Percentiles rank a stretch among this genome's conserved stretches.
phyloP scores from a whole-genome alignment of 2,113 vertebrate species.

The Arvicanthis niloticus region DNA sequence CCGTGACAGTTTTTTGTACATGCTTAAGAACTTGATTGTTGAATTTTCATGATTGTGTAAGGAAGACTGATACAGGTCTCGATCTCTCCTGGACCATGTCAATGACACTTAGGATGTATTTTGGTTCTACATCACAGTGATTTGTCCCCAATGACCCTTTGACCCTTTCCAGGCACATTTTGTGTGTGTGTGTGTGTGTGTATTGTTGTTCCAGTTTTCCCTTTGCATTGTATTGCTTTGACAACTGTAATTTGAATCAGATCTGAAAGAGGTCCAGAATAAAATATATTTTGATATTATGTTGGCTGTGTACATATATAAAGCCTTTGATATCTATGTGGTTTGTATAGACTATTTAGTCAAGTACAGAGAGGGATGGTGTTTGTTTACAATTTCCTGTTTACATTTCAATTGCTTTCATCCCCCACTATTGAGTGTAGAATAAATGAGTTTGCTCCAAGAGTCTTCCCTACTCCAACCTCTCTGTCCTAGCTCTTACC shows the following conservation, averaged over 20 bases:
- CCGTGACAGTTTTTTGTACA: slow-evolving; percentile 95
- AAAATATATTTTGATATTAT: slow-evolving; percentile 99
- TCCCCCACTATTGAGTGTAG: slow-evolving; percentile 67
- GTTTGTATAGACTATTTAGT: slow-evolving; percentile 70
- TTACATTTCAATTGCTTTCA: slow-evolving; percentile 69
- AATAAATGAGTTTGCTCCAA: slow-evolving; percentile 73
- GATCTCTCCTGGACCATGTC: slow-evolving; percentile 94
- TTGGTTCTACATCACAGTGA: slow-evolving; percentile 93
- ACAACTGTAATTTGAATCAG: slow-evolving; percentile 98
- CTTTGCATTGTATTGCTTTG: slow-evolving; percentile 97
- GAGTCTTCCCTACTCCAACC: slow-evolving; percentile 65
- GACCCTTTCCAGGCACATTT: slow-evolving; percentile 90
- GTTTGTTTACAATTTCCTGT: slow-evolving; percentile 77
- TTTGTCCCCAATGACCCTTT: slow-evolving; percentile 87
- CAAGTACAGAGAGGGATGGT: slow-evolving; percentile 63
- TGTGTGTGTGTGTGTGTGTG: slow-evolving; percentile 64
- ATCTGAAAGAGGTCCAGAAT: slow-evolving; percentile 99
- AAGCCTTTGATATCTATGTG: slow-evolving; percentile 72
- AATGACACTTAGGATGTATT: slow-evolving; percentile 92
- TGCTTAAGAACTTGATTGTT: slow-evolving; percentile 96
- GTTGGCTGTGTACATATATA: slow-evolving; percentile 88
- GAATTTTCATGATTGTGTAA: slow-evolving; percentile 95
- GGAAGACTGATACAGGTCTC: slow-evolving; percentile 92
- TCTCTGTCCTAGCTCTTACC: slow-evolving; percentile 47
- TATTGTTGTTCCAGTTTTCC: slow-evolving; percentile 93